Evolutionary conservation across 2,797 vertebrate species (phyloP).

Genomic region (Alectoris magna): DNA sequence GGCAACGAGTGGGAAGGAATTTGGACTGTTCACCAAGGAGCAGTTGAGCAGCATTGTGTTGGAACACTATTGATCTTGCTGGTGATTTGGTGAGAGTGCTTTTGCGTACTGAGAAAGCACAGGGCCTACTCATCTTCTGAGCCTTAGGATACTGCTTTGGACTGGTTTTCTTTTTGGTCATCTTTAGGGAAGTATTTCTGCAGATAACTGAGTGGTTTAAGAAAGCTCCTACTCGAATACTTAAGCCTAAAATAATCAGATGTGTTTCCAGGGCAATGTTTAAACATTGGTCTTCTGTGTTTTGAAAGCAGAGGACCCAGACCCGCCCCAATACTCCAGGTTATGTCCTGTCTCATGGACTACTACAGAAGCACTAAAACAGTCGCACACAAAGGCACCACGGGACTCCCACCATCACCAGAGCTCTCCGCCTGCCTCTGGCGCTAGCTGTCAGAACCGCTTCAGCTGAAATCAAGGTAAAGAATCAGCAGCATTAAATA

Average conservation of each 20-base stretch:
- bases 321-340: not conserved
- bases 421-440: constrained; percentile 43
- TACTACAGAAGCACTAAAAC: constrained; percentile 23
- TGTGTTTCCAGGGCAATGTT: not conserved
- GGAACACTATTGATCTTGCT: not conserved
- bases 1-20: not conserved
- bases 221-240: not conserved
- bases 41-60: not conserved
- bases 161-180: not conserved
- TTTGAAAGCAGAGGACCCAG: not conserved
- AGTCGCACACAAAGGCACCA: constrained; percentile 19
- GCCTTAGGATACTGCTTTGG: not conserved
- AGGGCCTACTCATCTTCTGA: not conserved
- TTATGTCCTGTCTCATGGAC: constrained; percentile 19
- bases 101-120: not conserved
- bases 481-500: constrained; percentile 62
- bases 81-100: not conserved
- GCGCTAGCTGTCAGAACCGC: not conserved
- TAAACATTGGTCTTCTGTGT: not conserved
- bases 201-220: not conserved
- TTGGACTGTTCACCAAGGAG: not conserved
- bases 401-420: constrained; percentile 25
- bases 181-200: not conserved
- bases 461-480: constrained; percentile 65
- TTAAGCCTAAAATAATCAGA: not conserved